These are phyloP conservation scores for Campopleginae sp. DNA, from an alignment of 2,888 invertebrate species.

Conservation along the genomic window DNA sequence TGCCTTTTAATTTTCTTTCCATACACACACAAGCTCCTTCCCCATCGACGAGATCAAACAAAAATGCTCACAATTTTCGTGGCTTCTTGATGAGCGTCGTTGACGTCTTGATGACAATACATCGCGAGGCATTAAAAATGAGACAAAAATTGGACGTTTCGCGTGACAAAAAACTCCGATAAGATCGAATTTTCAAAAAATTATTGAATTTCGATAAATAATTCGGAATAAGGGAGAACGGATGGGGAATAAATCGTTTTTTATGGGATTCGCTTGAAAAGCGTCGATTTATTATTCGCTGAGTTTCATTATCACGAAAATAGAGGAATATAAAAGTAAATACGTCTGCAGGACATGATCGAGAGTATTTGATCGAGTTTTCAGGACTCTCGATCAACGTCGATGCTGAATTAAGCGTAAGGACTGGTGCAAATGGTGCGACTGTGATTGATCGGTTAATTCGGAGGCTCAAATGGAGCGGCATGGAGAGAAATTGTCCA, in stretches of 20 bases:
- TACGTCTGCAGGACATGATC: slow-evolving; percentile 6
- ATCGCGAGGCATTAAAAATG: neutral
- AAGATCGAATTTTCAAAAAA: too few relatives aligned
- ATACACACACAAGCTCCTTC: neutral
- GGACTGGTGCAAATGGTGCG: slow-evolving; percentile 26
- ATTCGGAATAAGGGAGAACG: too few relatives aligned
- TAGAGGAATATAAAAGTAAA: neutral
- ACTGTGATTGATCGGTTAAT: slow-evolving; percentile 56
- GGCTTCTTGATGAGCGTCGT: slow-evolving; percentile 46
- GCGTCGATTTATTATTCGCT: neutral
- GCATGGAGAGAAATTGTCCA: slow-evolving; percentile 36
- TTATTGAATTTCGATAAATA: too few relatives aligned
- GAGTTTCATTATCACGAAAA: slow-evolving; percentile 7
- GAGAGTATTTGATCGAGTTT: slow-evolving; percentile 29
- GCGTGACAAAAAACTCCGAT: too few relatives aligned
- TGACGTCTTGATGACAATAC: neutral
- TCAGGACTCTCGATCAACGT: slow-evolving; percentile 44
- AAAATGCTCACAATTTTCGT: slow-evolving; percentile 45
- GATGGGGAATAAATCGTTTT: neutral
- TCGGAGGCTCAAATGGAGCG: slow-evolving; percentile 43
- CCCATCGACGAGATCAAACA: slow-evolving; percentile 42
- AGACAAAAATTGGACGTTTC: slow-evolving; percentile 11
- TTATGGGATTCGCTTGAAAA: neutral
- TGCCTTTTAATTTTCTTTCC: slow-evolving; percentile 29
- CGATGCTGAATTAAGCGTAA: slow-evolving; percentile 35